Conservation (phyloP, 2,797 vertebrate species). For the Leptodactylus fallax region DNA sequence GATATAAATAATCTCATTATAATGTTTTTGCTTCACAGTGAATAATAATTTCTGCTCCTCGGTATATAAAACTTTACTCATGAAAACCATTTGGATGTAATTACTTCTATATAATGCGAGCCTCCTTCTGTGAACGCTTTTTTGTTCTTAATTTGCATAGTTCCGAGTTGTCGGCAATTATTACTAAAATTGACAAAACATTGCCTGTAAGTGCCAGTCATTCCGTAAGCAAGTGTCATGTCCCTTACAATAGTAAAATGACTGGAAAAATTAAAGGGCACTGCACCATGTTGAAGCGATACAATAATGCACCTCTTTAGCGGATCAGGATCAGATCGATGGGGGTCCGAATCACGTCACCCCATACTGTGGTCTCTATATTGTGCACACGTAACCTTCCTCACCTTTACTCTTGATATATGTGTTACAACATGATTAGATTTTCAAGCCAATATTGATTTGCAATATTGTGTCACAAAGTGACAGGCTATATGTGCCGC, state of each 20-base stretch:
- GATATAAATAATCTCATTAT: conserved; percentile 32
- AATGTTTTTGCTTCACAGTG: conserved; percentile 19
- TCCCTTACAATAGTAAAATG: not conserved
- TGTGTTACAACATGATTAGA: too few species aligned
- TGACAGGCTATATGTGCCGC: too few species aligned
- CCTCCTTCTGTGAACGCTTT: conserved; percentile 2
- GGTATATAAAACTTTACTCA: conserved; percentile 21
- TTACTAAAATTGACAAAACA: conserved; percentile 22
- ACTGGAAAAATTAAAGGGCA: not conserved
- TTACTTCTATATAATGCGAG: conserved; percentile 19
- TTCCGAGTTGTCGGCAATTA: conserved; percentile 16
- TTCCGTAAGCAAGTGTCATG: not conserved
- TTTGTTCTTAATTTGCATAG: conserved; percentile 27
- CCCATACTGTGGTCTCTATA: too few species aligned
- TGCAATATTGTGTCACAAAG: too few species aligned
- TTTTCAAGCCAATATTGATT: too few species aligned
- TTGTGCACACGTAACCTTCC: too few species aligned
- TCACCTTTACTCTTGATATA: too few species aligned
- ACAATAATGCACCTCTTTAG: too few species aligned
- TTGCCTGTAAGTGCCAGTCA: not conserved
- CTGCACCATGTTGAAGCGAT: too few species aligned
- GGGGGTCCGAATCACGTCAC: too few species aligned
- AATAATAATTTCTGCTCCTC: conserved; percentile 16
- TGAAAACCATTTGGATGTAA: conserved; percentile 33
- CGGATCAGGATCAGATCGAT: too few species aligned